Conservation (phyloP, 2,113 vertebrate genomes). For the zebrafish (Danio rerio) region DNA sequence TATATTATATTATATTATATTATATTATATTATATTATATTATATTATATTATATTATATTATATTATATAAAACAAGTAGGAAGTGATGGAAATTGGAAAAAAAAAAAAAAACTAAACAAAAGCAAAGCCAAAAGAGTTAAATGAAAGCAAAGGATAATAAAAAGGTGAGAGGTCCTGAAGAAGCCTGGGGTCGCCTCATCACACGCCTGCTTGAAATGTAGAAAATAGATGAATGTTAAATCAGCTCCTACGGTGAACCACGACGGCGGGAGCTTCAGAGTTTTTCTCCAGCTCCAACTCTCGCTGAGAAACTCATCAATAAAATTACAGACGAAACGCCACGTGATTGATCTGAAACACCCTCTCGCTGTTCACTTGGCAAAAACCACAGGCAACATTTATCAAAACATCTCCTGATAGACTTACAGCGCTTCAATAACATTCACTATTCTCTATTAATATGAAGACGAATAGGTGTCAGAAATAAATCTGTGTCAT, state of each 20-base stretch:
- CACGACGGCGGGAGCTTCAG: background rate
- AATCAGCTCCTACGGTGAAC: background rate
- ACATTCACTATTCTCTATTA: background rate
- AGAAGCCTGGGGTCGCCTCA: background rate
- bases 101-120: background rate
- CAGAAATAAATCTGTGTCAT: background rate
- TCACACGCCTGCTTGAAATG: background rate
- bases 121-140: background rate
- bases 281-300: constrained; percentile 1
- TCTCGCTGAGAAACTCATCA: constrained; percentile 14
- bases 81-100: no score
- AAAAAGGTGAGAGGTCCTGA: constrained; percentile 1
- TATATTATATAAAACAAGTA: no score
- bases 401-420: background rate
- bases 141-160: background rate
- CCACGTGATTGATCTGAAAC: constrained; percentile 9
- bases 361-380: background rate
- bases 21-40: no score
- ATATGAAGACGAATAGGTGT: background rate
- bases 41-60: no score
- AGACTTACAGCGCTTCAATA: background rate
- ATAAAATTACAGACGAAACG: constrained; percentile 20
- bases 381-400: background rate
- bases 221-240: constrained; percentile 21
- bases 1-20: no score